Percentiles rank a stretch among this genome's conserved stretches.
These are phyloP conservation scores for Apantesis nais DNA, from an alignment of 2,888 invertebrate species.

Conservation along the genomic window DNA sequence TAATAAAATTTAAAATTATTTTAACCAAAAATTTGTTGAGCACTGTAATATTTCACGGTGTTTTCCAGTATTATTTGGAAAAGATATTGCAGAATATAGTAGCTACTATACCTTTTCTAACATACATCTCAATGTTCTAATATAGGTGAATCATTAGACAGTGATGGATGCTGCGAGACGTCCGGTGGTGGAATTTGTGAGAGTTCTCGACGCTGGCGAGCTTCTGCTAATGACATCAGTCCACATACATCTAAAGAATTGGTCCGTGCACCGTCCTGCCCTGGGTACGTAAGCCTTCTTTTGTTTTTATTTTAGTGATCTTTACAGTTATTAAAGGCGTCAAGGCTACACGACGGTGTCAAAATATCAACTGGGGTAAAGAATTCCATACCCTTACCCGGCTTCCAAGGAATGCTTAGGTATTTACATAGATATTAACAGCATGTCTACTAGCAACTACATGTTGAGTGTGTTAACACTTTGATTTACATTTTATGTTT, in stretches of 20 bases:
- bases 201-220: constrained; percentile 59
- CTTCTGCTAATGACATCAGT: constrained; percentile 68
- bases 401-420: rapidly evolving
- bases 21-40: too few species aligned
- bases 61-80: too few species aligned
- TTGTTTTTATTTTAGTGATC: background rate
- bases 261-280: constrained; percentile 64
- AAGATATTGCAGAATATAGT: too few species aligned
- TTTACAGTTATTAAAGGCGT: background rate
- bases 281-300: constrained; percentile 50
- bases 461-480: background rate
- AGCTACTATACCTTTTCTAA: too few species aligned
- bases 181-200: constrained; percentile 46
- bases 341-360: background rate
- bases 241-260: constrained; percentile 57
- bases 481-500: background rate
- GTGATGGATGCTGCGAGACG: constrained; percentile 61
- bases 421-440: background rate
- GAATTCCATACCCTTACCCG: background rate
- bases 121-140: background rate
- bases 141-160: constrained; percentile 68
- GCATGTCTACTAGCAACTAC: background rate
- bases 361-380: background rate
- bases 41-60: too few species aligned
- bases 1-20: too few species aligned